A percentile compares a stretch with the other conserved stretches of the same genome.
Evolutionary conservation across 2,113 vertebrate genomes (phyloP).

Genomic region (Meleagris gallopavo): DNA sequence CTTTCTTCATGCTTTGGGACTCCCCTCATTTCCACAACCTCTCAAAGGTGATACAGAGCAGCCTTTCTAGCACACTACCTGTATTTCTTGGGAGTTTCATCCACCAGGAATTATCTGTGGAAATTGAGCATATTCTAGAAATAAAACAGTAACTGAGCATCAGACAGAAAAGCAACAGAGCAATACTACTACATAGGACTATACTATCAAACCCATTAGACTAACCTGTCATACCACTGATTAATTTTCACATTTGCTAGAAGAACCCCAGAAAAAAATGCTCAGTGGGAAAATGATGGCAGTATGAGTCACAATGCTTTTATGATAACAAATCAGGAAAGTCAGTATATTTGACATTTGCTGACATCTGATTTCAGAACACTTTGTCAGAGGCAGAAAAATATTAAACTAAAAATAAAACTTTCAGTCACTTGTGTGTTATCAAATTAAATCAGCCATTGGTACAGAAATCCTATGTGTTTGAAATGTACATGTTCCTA

Average conservation of each 20-base stretch:
- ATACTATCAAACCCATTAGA: not conserved
- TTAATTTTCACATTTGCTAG: constrained; percentile 1
- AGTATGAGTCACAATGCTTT: not conserved
- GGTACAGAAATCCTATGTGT: not conserved
- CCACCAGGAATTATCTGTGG: not conserved
- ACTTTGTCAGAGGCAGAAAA: constrained; percentile 1
- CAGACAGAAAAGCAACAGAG: not conserved
- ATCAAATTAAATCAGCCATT: not conserved
- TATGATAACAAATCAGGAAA: not conserved
- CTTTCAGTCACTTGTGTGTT: not conserved
- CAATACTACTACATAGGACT: not conserved
- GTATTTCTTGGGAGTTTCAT: not conserved
- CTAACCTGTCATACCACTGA: not conserved
- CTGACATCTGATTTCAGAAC: constrained; percentile 30
- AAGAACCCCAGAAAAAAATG: not conserved
- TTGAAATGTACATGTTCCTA: not conserved
- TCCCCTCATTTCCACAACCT: not conserved
- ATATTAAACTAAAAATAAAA: constrained; percentile 22
- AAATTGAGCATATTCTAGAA: not conserved
- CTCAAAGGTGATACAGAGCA: not conserved
- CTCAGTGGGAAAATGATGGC: not conserved
- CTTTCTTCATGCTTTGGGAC: not conserved
- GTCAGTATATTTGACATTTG: constrained; percentile 1
- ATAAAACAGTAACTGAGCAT: not conserved
- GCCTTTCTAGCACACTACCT: not conserved